Percentiles rank a stretch among this genome's conserved stretches.
Evolutionary conservation across 1,140 invertebrate species (phyloP).

Genomic region (Archegozetes longisetosus): DNA sequence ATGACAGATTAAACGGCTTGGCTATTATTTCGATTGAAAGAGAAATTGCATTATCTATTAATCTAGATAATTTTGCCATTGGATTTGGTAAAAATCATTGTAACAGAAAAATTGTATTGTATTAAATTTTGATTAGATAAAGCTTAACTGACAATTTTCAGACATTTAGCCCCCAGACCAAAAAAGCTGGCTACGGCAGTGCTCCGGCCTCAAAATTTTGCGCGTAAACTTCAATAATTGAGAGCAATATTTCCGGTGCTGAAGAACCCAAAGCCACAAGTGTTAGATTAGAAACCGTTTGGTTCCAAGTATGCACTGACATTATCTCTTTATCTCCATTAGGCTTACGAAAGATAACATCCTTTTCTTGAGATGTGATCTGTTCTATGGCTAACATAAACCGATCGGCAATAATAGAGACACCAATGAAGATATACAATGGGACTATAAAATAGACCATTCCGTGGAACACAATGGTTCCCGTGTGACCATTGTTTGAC

Average conservation of each 20-base stretch:
- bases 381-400: slow-evolving; percentile 99
- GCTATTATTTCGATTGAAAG: too few species aligned
- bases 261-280: slow-evolving; percentile 98
- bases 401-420: slow-evolving; percentile 93
- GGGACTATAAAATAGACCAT: slow-evolving; percentile 74
- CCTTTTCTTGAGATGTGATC: slow-evolving; percentile 90
- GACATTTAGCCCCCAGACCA: too few species aligned
- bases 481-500: slow-evolving; percentile 51
- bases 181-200: too few species aligned
- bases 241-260: slow-evolving; percentile 92
- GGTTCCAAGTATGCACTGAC: slow-evolving; percentile 67
- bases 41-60: too few species aligned
- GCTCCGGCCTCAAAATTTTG: slow-evolving; percentile 84
- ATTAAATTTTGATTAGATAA: too few species aligned
- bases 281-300: slow-evolving; percentile 96
- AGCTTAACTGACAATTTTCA: too few species aligned
- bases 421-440: slow-evolving; percentile 89
- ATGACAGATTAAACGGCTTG: too few species aligned
- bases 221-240: slow-evolving; percentile 87
- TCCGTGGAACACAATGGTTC: slow-evolving; percentile 47
- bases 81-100: too few species aligned
- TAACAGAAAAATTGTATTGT: too few species aligned
- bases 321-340: slow-evolving; percentile 71
- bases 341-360: slow-evolving; percentile 60
- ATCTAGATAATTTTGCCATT: too few species aligned